Conservation (phyloP, 2,888 invertebrate genomes). For the Lasioglossum zephyrum region DNA sequence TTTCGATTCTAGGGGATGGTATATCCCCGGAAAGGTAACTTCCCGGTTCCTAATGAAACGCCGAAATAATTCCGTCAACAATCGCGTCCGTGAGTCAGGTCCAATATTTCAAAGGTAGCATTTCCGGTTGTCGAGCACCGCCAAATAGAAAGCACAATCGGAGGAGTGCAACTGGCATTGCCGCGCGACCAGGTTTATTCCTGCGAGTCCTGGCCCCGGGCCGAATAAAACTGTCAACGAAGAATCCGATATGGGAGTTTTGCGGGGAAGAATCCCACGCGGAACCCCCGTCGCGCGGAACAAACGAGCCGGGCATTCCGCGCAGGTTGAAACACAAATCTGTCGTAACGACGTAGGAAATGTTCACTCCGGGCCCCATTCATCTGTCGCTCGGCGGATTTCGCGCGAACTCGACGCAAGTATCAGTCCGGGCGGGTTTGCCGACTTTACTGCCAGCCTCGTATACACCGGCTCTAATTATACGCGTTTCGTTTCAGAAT, state of each 20-base stretch:
- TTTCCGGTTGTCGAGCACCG: not conserved
- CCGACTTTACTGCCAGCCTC: not conserved
- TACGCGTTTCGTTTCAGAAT: slow-evolving; percentile 56
- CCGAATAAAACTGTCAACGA: slow-evolving; percentile 39
- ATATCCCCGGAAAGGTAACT: too few relatives aligned
- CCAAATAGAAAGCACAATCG: not conserved
- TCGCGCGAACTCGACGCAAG: not conserved
- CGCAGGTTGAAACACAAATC: not conserved
- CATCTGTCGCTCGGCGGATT: slow-evolving; percentile 12
- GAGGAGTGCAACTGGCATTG: not conserved
- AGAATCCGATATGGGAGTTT: slow-evolving; percentile 33
- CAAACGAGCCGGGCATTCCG: slow-evolving; percentile 5
- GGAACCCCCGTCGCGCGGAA: not conserved
- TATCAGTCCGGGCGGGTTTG: not conserved
- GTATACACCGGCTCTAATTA: slow-evolving; percentile 46
- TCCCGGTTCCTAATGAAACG: not conserved
- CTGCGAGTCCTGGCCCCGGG: not conserved
- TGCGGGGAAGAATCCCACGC: not conserved
- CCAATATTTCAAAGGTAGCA: not conserved
- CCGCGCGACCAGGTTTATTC: not conserved
- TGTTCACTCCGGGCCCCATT: slow-evolving; percentile 20
- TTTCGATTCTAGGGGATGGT: not conserved
- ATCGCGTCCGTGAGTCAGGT: not conserved
- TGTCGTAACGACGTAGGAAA: slow-evolving; percentile 34
- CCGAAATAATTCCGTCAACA: not conserved